These are phyloP conservation scores for Tenodera sinensis DNA, from an alignment of 2,888 invertebrate genomes.

Conservation along the genomic window DNA sequence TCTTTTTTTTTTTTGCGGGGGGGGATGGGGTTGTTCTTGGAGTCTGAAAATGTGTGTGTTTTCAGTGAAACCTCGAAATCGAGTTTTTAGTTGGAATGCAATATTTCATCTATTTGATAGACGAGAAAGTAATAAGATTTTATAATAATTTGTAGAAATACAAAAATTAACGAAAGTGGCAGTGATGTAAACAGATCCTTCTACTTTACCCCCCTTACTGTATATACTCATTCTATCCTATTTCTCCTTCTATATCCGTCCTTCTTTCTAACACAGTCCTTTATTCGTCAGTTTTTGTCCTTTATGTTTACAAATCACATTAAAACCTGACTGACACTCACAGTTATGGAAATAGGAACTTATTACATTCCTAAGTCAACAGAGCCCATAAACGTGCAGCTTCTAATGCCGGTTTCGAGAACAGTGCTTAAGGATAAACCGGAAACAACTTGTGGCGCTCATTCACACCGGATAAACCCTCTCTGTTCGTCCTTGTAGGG, in stretches of 20 bases:
- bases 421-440: neutral
- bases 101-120: too few species aligned
- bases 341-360: neutral
- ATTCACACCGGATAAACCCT: neutral
- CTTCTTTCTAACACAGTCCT: neutral
- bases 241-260: neutral
- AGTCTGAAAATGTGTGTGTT: too few species aligned
- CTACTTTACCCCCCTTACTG: too few species aligned
- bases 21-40: too few species aligned
- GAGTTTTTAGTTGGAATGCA: too few species aligned
- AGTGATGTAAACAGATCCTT: too few species aligned
- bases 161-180: too few species aligned
- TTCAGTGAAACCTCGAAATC: too few species aligned
- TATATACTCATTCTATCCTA: neutral
- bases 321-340: neutral
- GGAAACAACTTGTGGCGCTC: neutral
- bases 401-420: neutral
- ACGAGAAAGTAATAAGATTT: too few species aligned
- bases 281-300: neutral
- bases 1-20: too few species aligned
- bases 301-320: neutral
- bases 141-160: too few species aligned
- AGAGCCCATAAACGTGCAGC: neutral
- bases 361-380: neutral
- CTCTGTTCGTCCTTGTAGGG: neutral